Conservation (phyloP, 2,797 vertebrate species). For the Natrix natrix region DNA sequence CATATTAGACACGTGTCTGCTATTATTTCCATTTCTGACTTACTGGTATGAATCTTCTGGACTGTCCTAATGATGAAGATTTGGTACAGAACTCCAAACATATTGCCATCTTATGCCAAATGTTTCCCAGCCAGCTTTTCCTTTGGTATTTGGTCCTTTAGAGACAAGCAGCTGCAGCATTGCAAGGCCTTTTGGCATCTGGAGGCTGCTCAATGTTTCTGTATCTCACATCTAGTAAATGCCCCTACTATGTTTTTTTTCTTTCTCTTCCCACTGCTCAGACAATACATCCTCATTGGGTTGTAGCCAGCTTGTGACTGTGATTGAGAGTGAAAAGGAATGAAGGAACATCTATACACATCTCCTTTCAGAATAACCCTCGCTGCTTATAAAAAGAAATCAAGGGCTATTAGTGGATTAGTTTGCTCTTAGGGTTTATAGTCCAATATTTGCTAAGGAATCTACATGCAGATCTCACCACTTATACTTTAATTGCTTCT, state of each 20-base stretch:
- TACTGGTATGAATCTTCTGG: background rate
- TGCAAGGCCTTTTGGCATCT: constrained; percentile 8
- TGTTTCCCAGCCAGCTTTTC: background rate
- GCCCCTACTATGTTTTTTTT: background rate
- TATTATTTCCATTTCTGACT: background rate
- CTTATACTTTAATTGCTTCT: background rate
- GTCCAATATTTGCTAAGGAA: background rate
- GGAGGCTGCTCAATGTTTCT: background rate
- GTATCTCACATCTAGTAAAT: background rate
- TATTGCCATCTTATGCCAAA: background rate
- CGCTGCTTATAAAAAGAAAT: background rate
- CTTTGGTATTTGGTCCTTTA: background rate
- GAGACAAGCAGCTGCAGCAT: background rate
- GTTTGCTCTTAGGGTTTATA: background rate
- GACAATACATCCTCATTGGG: background rate
- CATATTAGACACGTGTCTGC: background rate
- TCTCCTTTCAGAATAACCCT: background rate
- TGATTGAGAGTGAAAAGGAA: background rate
- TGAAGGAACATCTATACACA: background rate
- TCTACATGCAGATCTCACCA: background rate
- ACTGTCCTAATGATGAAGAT: background rate
- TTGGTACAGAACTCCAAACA: background rate
- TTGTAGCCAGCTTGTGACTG: background rate
- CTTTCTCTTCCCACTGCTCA: background rate
- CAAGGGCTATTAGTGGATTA: background rate